These are phyloP conservation scores for Drosophila barbarae DNA, from an alignment of 2,888 invertebrate species.

Conservation along the genomic window DNA sequence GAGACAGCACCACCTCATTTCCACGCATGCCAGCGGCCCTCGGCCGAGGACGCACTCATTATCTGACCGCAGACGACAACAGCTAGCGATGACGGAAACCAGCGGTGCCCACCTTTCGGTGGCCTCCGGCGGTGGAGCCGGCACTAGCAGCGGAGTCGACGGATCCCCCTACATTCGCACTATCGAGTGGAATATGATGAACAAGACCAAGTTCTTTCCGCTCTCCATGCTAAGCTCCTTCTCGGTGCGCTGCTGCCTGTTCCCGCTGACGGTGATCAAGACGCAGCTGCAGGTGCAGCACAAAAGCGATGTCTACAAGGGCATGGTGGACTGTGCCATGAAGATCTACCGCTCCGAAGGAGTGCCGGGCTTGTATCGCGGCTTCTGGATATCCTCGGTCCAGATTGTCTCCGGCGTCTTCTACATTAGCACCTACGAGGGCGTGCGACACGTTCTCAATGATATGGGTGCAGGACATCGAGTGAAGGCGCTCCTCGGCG, in stretches of 20 bases:
- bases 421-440: constrained; percentile 97
- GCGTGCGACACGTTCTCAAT: constrained; percentile 89
- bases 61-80: constrained; percentile 51
- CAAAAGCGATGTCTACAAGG: constrained; percentile 89
- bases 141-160: constrained; percentile 55
- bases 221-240: constrained; percentile 90
- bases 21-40: constrained; percentile 55
- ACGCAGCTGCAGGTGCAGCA: constrained; percentile 93
- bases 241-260: constrained; percentile 85
- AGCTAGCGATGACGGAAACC: constrained; percentile 56
- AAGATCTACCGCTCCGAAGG: constrained; percentile 94
- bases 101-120: constrained; percentile 56
- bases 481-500: constrained; percentile 89
- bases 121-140: constrained; percentile 48
- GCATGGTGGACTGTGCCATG: constrained; percentile 92
- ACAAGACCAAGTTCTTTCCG: constrained; percentile 95
- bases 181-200: constrained; percentile 99
- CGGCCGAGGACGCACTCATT: constrained; percentile 31
- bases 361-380: constrained; percentile 91
- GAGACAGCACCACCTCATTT: constrained; percentile 27
- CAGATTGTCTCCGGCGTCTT: constrained; percentile 92
- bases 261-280: constrained; percentile 95
- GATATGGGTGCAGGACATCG: constrained; percentile 78
- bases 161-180: constrained; percentile 84
- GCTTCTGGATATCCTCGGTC: constrained; percentile 96